A percentile compares a stretch with the other conserved stretches of the same genome.
Evolutionary conservation across 2,888 invertebrate genomes (phyloP).

Genomic region (Drepana falcataria): DNA sequence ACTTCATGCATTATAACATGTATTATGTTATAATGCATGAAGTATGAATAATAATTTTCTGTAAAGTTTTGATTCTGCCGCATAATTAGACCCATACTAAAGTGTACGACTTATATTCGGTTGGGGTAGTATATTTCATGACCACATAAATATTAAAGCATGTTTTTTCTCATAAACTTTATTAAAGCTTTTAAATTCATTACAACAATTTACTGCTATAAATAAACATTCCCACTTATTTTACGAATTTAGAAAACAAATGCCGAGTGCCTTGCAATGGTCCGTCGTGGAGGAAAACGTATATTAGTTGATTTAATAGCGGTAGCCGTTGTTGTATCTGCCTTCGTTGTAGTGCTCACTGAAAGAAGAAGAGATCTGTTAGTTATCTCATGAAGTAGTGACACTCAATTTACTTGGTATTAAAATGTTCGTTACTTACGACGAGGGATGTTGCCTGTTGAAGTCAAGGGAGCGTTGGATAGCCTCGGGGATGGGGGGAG

Average conservation of each 20-base stretch:
- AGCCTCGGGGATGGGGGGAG: constrained; percentile 77
- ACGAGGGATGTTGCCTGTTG: constrained; percentile 53
- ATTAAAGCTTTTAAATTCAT: constrained; percentile 27
- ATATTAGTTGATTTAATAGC: constrained; percentile 25
- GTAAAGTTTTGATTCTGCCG: too few species aligned
- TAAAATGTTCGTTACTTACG: constrained; percentile 33
- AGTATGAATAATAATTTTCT: too few species aligned
- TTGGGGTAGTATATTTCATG: too few species aligned
- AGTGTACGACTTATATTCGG: too few species aligned
- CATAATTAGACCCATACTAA: too few species aligned
- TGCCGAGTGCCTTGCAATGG: constrained; percentile 2
- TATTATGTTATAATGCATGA: too few species aligned
- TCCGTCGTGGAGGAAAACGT: constrained; percentile 7
- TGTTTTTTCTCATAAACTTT: constrained; percentile 13
- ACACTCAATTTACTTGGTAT: too few species aligned
- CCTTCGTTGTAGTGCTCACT: constrained; percentile 43
- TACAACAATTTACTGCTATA: constrained; percentile 21
- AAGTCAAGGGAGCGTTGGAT: constrained; percentile 66
- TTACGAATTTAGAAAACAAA: background rate
- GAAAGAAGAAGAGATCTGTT: constrained; percentile 14
- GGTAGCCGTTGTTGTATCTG: constrained; percentile 38
- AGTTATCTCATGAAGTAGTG: too few species aligned
- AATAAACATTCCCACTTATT: constrained; percentile 16
- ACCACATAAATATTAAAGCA: too few species aligned
- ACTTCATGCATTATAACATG: too few species aligned